Conservation (phyloP, 2,797 vertebrate genomes). For the Chlorospingus flavigularis region DNA sequence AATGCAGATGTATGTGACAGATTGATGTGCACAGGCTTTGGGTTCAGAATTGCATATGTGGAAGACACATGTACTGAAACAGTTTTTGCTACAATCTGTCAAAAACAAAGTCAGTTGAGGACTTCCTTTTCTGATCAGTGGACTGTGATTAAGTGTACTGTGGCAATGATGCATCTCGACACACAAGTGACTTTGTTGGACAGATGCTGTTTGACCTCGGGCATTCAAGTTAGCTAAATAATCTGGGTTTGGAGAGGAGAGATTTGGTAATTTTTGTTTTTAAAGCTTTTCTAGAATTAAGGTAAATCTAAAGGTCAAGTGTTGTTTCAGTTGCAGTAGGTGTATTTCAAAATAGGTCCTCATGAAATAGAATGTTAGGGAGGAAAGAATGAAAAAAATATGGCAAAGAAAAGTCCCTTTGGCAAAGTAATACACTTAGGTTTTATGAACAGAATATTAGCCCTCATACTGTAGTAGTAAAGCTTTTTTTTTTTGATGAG, state of each 20-base stretch:
- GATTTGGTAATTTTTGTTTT: background rate
- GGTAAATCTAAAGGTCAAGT: background rate
- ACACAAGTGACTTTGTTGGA: constrained; percentile 39
- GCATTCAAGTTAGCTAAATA: constrained; percentile 25
- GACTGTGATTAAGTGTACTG: constrained; percentile 40
- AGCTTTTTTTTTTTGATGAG: background rate
- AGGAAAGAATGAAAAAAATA: background rate
- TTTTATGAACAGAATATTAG: background rate
- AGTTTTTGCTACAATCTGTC: constrained; percentile 52
- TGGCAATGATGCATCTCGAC: constrained; percentile 42
- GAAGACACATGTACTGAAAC: background rate
- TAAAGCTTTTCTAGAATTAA: background rate
- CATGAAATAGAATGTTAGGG: background rate
- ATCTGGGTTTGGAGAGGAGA: background rate
- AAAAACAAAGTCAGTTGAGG: constrained; percentile 48
- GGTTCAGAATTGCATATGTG: background rate
- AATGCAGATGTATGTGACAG: constrained; percentile 24
- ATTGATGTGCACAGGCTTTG: constrained; percentile 14
- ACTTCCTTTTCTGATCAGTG: constrained; percentile 50
- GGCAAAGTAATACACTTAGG: background rate
- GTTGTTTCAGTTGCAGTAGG: background rate
- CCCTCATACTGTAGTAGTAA: background rate
- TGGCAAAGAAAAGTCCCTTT: background rate
- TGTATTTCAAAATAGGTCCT: background rate
- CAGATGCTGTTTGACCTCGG: constrained; percentile 17